Evolutionary conservation across 2,888 invertebrate genomes (phyloP), one percentile per base, ranked within the genome.

Genomic region (Macropis europaea): DNA sequence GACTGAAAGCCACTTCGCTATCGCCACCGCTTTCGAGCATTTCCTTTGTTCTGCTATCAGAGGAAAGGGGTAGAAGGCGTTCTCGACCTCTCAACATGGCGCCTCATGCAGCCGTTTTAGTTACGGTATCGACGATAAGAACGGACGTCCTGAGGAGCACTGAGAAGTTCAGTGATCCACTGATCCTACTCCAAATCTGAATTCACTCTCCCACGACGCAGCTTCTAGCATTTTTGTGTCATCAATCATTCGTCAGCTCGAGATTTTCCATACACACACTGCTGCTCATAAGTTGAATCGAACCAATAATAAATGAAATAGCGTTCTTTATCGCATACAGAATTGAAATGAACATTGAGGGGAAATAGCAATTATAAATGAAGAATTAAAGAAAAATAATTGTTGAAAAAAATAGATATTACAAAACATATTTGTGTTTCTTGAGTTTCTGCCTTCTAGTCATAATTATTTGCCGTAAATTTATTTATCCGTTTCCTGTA

Each of bases 31-130:
- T 50, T 66, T 52, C 45, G 26, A 52, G 68, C 40, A 42, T 76
- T 80, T 81, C 76, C 78, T 79, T 81, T 81, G 76, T 81, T 69
- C 71, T 38, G 40, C 43, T 79, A 81, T 81, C 79, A 66, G 74
- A 67, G 78, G 73, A 76, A 76, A 76, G 73, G 81, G 81, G 74
- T 79, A 68, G 69, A 73, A 63, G 42, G 50, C 47, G 66, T 62
- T 45, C 63, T 66, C 30, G 54, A 34, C 42, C 63, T 45, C 45
- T 60, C 64, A 67, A 63, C 48, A 76, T 47, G 61, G 74, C 50
- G 52, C 42, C 50, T 50, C 42, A 47, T 66, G 42, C 40, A 26
- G 40, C 11, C 22, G n/a, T 7, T 42, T 47, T 22, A 38, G 59
- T 52, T 43, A 42, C 36, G 43, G 66, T 50, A 52, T 66, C 43